Evolutionary conservation across 53 echinoderm and acorn worm genomes (phyloP).

Genomic region (Echinometra lucunter): DNA sequence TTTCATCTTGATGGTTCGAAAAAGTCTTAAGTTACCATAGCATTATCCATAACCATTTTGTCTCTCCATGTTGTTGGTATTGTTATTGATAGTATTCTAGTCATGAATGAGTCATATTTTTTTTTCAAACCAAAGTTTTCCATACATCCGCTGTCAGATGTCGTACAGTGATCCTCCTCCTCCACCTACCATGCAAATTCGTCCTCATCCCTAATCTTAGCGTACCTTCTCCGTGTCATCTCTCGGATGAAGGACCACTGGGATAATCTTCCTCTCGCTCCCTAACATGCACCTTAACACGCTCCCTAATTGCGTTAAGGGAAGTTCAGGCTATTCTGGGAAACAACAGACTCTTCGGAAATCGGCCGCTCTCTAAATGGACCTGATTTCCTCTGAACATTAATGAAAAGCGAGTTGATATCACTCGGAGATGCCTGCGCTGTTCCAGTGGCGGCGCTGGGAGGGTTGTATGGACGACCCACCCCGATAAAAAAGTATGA

Average conservation of each 20-base stretch:
- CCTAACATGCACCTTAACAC: neutral
- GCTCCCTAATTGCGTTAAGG: conserved; percentile 47
- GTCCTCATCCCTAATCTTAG: neutral
- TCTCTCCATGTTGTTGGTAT: neutral
- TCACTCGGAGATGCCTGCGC: neutral
- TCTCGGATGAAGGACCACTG: neutral
- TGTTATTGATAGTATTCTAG: neutral
- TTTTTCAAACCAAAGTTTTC: neutral
- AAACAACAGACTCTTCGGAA: conserved; percentile 55
- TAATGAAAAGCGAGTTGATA: neutral
- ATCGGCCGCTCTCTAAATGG: conserved; percentile 47
- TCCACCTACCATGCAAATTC: neutral
- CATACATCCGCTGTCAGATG: neutral
- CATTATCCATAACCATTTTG: neutral
- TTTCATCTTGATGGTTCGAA: no score
- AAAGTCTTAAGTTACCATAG: neutral
- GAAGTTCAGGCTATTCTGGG: conserved; percentile 14
- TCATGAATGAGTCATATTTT: neutral
- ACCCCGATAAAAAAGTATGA: neutral
- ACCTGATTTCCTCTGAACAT: conserved; percentile 57
- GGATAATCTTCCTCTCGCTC: conserved; percentile 7
- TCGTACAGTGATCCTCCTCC: neutral
- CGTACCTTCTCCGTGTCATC: neutral
- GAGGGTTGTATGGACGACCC: neutral
- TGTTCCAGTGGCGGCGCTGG: neutral